phyloP scores from a whole-genome alignment of 92 coral and sea anemone species.

The Galaxea fascicularis region DNA sequence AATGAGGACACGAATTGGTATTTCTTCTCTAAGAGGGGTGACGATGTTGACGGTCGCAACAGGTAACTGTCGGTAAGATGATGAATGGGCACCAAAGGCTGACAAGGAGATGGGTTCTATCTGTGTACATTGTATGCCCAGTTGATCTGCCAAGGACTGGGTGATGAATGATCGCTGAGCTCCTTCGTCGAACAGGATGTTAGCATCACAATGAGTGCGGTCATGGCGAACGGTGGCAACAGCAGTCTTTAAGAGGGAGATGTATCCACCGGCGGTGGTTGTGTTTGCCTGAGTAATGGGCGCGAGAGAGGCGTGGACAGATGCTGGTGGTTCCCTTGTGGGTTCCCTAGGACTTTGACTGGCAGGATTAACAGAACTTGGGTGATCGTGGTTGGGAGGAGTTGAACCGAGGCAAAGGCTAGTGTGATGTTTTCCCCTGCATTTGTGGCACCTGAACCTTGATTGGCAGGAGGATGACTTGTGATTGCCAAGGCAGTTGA shows the following conservation, averaged over 20 bases:
- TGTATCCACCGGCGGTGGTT: neutral
- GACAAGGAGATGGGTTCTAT: conserved; percentile 34
- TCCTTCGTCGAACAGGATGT: conserved; percentile 59
- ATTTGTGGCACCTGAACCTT: conserved; percentile 53
- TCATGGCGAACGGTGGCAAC: conserved; percentile 25
- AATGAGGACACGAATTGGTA: conserved; percentile 54
- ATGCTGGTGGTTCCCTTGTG: neutral
- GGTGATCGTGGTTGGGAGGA: neutral
- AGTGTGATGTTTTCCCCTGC: conserved; percentile 67
- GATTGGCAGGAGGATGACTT: conserved; percentile 56
- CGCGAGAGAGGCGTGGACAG: conserved; percentile 18
- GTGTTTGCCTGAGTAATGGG: neutral
- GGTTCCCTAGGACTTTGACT: neutral
- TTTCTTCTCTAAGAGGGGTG: conserved; percentile 31
- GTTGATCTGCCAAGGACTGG: conserved; percentile 53
- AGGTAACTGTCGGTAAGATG: conserved; percentile 45
- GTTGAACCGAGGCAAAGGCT: conserved; percentile 50
- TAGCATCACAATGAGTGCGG: conserved; percentile 24
- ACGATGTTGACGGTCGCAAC: conserved; percentile 44
- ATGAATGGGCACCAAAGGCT: conserved; percentile 36
- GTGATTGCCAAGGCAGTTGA: conserved; percentile 64
- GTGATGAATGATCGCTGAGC: conserved; percentile 67
- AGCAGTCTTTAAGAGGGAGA: conserved; percentile 53
- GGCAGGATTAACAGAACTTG: neutral
- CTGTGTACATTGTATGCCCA: conserved; percentile 20